Conservation (phyloP, 2,113 vertebrate species). For the Gymnorhina tibicen region DNA sequence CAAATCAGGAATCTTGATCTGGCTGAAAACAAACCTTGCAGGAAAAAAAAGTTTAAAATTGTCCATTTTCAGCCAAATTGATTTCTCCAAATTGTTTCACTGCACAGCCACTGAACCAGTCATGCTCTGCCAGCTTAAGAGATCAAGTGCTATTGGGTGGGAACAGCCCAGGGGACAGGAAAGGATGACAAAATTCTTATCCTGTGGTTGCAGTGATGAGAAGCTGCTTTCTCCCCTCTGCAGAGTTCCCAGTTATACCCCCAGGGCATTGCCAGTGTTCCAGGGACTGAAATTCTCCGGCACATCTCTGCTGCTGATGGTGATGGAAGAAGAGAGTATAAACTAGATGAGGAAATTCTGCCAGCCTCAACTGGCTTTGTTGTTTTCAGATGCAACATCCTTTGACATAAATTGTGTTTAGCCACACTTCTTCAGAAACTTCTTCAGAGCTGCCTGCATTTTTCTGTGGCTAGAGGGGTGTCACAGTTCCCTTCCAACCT, state of each 20-base stretch:
- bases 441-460: not conserved
- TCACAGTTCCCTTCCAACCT: not conserved
- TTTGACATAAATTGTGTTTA: not conserved
- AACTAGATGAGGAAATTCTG: not conserved
- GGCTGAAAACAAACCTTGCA: not conserved
- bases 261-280: not conserved
- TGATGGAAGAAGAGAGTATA: not conserved
- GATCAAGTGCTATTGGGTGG: not conserved
- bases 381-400: not conserved
- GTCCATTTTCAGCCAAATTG: not conserved
- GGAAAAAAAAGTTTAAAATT: fast-evolving
- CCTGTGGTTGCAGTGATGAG: not conserved
- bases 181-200: not conserved
- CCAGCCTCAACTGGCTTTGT: not conserved
- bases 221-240: not conserved
- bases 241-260: not conserved
- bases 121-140: not conserved
- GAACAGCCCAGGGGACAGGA: not conserved
- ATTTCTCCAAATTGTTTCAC: not conserved
- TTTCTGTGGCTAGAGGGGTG: not conserved
- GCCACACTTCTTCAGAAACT: not conserved
- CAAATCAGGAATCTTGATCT: not conserved
- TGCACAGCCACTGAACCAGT: not conserved
- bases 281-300: not conserved
- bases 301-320: fast-evolving